Evolutionary conservation across 2,113 vertebrate genomes (phyloP).

Genomic region (Tringa solitaria): DNA sequence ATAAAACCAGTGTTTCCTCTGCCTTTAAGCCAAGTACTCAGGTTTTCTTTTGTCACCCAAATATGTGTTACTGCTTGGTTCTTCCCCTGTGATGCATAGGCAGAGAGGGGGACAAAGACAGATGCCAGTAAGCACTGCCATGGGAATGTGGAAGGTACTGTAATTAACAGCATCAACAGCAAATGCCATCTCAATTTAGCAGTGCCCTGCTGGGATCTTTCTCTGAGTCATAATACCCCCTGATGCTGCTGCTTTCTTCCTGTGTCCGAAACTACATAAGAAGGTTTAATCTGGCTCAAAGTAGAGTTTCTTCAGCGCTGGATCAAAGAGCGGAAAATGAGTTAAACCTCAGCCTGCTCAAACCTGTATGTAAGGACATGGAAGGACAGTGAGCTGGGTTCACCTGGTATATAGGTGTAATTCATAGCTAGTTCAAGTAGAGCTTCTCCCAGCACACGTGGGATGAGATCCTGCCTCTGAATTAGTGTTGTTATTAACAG

Average conservation of each 20-base stretch:
- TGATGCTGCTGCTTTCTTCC: neutral
- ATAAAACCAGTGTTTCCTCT: neutral
- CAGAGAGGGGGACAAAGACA: neutral
- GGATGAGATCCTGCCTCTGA: neutral
- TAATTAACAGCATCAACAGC: neutral
- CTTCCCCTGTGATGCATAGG: neutral
- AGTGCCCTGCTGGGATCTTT: neutral
- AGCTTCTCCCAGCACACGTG: accelerated
- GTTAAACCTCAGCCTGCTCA: neutral
- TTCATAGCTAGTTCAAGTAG: neutral
- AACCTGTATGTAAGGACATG: neutral
- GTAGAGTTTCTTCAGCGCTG: neutral
- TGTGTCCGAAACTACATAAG: accelerated
- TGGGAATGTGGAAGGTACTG: neutral
- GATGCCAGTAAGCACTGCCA: neutral
- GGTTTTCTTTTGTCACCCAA: neutral
- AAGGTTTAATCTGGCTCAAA: neutral
- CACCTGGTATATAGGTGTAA: neutral
- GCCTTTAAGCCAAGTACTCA: neutral
- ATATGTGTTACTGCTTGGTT: neutral
- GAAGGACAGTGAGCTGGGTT: neutral
- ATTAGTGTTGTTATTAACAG: neutral
- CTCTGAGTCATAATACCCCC: neutral
- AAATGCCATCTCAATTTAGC: neutral
- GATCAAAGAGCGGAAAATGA: neutral